A percentile compares a stretch with the other conserved stretches of the same genome.
These are phyloP conservation scores for Oligia latruncula DNA, from an alignment of 2,888 invertebrate genomes.

Conservation along the genomic window DNA sequence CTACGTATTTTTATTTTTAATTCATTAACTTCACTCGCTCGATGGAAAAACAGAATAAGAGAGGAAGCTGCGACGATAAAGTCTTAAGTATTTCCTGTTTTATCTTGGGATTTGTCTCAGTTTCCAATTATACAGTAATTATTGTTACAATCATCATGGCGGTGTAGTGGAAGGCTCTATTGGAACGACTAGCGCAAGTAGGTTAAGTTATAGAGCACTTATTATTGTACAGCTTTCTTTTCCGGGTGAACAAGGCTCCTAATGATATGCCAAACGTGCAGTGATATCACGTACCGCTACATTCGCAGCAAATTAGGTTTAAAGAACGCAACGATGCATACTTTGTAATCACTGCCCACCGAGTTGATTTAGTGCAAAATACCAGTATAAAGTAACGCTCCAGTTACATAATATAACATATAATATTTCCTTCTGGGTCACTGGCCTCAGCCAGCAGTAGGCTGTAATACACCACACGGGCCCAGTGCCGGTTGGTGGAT, in stretches of 20 bases:
- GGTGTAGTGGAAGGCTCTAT: conserved; percentile 6
- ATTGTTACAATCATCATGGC: conserved; percentile 33
- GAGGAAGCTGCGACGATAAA: conserved; percentile 51
- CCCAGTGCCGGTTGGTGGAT: too few species aligned
- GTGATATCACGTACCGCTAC: conserved; percentile 27
- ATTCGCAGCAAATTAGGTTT: conserved; percentile 12
- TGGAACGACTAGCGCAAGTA: conserved; percentile 14
- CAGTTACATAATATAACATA: conserved; percentile 10
- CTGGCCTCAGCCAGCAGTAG: not conserved
- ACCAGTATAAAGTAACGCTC: conserved; percentile 10
- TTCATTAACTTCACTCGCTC: conserved; percentile 42
- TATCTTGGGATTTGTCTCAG: conserved; percentile 35
- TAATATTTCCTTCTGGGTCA: not conserved
- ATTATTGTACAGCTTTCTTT: conserved; percentile 33
- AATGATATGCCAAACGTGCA: conserved; percentile 32
- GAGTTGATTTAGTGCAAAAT: conserved; percentile 37
- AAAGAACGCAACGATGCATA: conserved; percentile 40
- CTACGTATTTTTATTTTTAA: conserved; percentile 36
- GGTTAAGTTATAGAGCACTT: conserved; percentile 9
- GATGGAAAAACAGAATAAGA: conserved; percentile 27
- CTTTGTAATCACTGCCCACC: conserved; percentile 24
- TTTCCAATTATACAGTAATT: conserved; percentile 48
- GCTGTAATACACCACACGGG: too few species aligned
- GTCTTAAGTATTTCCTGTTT: conserved; percentile 53
- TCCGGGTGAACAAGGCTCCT: conserved; percentile 38